Percentiles rank a stretch among this genome's conserved stretches.
These are phyloP conservation scores for Pelusios castaneus DNA, from an alignment of 2,113 vertebrate species.

Conservation along the genomic window DNA sequence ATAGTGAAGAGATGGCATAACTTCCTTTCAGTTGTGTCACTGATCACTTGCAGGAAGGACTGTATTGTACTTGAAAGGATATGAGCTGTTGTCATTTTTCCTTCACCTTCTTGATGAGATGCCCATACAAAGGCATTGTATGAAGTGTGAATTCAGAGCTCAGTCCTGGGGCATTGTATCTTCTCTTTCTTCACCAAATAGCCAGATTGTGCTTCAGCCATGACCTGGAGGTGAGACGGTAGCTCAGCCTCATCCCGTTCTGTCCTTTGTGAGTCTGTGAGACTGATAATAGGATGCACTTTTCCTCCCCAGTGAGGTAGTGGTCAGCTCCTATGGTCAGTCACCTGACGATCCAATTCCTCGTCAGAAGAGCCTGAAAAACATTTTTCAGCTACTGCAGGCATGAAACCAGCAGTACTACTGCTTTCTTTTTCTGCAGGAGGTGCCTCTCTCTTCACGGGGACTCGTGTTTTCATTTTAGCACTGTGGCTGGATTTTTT, in stretches of 20 bases:
- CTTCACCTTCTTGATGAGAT: neutral
- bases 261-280: neutral
- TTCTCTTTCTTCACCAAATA: neutral
- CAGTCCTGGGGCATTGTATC: neutral
- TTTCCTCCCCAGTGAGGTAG: neutral
- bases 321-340: neutral
- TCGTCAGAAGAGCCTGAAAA: neutral
- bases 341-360: fast-evolving
- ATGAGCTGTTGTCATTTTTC: neutral
- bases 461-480: neutral
- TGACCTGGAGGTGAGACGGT: neutral
- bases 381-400: neutral
- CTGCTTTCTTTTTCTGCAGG: neutral
- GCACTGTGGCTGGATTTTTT: neutral
- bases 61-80: neutral
- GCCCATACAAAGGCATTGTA: too few species aligned
- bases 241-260: neutral
- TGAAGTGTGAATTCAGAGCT: neutral
- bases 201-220: too few species aligned
- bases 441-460: neutral
- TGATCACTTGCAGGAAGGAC: fast-evolving
- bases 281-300: neutral
- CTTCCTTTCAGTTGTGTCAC: neutral
- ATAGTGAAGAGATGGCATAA: neutral
- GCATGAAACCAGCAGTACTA: neutral